Evolutionary conservation across 2,797 vertebrate genomes (phyloP).

Genomic region (Anguilla obscura): DNA sequence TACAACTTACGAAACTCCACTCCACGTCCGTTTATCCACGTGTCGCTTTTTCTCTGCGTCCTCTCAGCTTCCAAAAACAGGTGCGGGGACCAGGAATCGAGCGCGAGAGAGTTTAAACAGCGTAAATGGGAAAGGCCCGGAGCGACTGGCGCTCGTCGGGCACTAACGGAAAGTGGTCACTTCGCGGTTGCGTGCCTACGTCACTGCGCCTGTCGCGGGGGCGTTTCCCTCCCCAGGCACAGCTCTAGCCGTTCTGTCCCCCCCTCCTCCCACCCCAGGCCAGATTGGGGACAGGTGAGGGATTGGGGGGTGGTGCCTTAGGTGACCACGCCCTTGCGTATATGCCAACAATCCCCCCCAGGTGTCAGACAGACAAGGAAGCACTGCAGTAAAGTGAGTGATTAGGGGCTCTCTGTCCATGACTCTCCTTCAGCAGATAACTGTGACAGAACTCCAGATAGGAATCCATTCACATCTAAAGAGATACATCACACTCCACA

Average conservation of each 20-base stretch:
- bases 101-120: too few species aligned
- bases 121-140: background rate
- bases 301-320: too few species aligned
- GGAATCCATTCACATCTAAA: background rate
- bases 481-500: background rate
- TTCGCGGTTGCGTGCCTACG: background rate
- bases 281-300: too few species aligned
- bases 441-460: background rate
- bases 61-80: background rate
- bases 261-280: too few species aligned
- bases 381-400: background rate
- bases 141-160: background rate
- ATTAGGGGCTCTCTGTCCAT: background rate
- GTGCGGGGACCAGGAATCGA: background rate
- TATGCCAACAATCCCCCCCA: background rate
- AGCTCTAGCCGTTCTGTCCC: too few species aligned
- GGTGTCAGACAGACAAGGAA: background rate
- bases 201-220: too few species aligned
- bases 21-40: background rate
- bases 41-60: slow-evolving; percentile 23
- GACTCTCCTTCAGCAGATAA: background rate
- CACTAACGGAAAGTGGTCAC: background rate
- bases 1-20: background rate
- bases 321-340: too few species aligned
- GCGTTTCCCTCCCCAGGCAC: too few species aligned